Base-by-base conservation (phyloP, 2,888 invertebrate species). In the Yponomeuta evonymella region DNA sequence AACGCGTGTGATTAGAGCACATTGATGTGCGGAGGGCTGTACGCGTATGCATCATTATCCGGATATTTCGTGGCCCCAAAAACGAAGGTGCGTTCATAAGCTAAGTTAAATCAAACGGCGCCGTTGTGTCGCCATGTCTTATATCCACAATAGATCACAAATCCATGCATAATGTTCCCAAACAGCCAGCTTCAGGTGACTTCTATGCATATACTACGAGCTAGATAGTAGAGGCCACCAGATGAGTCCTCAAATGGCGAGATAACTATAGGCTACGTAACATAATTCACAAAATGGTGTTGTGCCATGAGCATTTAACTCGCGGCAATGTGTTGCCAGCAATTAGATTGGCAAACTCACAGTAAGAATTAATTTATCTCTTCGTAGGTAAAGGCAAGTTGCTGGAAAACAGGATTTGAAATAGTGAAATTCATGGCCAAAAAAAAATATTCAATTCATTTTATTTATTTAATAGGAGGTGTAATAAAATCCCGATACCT, bases 131-230 rank as follows among this genome's bases (percentile, higher is more conserved):
- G 69, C 30, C 67, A 48, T 70, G 69, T 70, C 67, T 69, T 62
- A 71, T 70, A 64, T 67, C 62, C 68, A 65, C 70, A 71, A 72
- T 73, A 70, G 72, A 71, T 72, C 71, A 67, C 43, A 65, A 29
- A 29, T 30, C 64, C 64, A 29, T 65, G 65, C 65, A 65, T 65
- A 65, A 30, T 58, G 51, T 15, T 58, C 3, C 51, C 15, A 58
- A 58, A 58, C 15, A 58, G 12, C 51, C 51, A 58, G 15, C 2
- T 15, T 15, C 12, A 15, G 12, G 51, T 4, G 15, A 58, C 51
- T 5, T 15, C 15, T 15, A 15, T 15, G 1, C 12, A 15, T 12
- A 15, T 15, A 58, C 51, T 15, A 58, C 15, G 12, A 15, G 51
- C 15, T 58, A 15, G 51, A 58, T 15, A 15, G 15, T 12, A 2